A percentile compares a stretch with the other conserved stretches of the same genome.
Evolutionary conservation across 2,888 invertebrate species (phyloP).

Genomic region (Microplitis manilae): DNA sequence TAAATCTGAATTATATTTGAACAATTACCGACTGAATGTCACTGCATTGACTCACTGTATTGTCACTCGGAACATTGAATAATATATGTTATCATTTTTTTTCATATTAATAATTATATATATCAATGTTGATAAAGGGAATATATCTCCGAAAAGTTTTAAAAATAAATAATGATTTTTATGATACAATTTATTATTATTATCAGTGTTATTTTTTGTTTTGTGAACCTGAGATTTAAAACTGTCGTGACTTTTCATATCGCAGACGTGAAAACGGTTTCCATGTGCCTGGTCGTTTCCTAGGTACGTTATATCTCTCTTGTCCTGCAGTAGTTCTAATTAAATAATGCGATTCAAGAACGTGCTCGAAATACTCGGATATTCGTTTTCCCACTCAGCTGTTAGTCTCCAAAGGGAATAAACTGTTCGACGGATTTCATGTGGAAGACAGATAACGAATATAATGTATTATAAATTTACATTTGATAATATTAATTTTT

Average conservation of each 20-base stretch:
- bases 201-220: slow-evolving; percentile 13
- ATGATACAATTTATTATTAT: not conserved
- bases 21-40: no score
- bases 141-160: no score
- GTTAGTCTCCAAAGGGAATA: slow-evolving; percentile 26
- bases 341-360: slow-evolving; percentile 61
- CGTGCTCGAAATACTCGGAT: slow-evolving; percentile 58
- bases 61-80: no score
- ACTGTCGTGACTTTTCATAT: slow-evolving; percentile 26
- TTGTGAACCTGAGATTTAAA: slow-evolving; percentile 32
- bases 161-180: not conserved
- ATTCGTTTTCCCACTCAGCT: slow-evolving; percentile 50
- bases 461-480: not conserved
- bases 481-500: not conserved
- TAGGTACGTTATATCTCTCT: not conserved
- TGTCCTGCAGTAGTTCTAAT: slow-evolving; percentile 57
- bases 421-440: slow-evolving; percentile 22
- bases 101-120: no score
- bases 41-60: no score
- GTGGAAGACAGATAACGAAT: not conserved
- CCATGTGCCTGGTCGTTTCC: not conserved
- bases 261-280: slow-evolving; percentile 24
- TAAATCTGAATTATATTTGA: no score
- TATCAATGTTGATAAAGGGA: no score
- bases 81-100: no score